Conservation (phyloP, 2,113 vertebrate genomes). For the Hemicordylus capensis region DNA sequence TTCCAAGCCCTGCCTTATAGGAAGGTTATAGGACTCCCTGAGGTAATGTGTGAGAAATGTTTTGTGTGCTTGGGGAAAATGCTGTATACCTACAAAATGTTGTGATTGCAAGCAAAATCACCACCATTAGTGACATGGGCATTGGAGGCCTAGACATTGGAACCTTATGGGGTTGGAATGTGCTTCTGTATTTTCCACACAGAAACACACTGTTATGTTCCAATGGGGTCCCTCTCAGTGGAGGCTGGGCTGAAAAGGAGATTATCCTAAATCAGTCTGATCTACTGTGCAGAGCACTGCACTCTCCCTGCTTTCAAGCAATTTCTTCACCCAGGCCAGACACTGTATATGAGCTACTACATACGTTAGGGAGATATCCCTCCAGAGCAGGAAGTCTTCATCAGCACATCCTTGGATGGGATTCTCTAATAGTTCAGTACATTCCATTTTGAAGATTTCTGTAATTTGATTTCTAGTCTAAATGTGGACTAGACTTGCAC, state of each 20-base stretch:
- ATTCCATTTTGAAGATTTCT: background rate
- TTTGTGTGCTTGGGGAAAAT: background rate
- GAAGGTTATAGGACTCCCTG: background rate
- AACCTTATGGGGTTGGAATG: background rate
- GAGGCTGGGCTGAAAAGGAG: background rate
- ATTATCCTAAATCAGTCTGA: background rate
- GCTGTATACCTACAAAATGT: background rate
- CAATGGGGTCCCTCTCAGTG: background rate
- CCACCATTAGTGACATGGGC: background rate
- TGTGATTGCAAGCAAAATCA: background rate
- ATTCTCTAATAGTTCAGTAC: background rate
- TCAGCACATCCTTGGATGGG: background rate
- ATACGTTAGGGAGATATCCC: background rate
- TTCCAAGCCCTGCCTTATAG: background rate
- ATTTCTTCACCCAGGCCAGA: background rate
- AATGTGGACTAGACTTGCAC: background rate
- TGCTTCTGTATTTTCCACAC: too few species aligned
- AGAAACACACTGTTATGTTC: background rate
- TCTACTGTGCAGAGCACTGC: background rate
- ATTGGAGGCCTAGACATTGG: background rate
- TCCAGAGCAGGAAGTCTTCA: background rate
- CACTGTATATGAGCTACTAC: background rate
- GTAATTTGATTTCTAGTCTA: background rate
- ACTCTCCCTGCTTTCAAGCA: background rate
- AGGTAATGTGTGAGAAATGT: background rate